Base-by-base conservation (phyloP, 2,888 invertebrate genomes). In the Xanthia togata region DNA sequence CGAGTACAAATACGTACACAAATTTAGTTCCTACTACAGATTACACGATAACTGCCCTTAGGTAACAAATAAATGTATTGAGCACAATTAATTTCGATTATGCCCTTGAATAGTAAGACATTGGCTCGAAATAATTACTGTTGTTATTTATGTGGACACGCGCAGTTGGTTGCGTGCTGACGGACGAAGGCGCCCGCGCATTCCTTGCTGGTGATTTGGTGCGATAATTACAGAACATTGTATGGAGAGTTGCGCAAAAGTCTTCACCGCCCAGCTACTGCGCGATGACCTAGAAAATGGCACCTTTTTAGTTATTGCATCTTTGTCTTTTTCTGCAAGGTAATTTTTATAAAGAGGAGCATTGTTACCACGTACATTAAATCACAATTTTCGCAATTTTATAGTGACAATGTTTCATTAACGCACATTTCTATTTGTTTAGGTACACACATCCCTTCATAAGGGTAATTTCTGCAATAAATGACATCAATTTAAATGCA, bases 401-500 rank as follows among this genome's bases (percentile, higher is more conserved):
- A 35, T 57, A 63, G 55, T n/a, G 55, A 69, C 76, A 75, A 84
- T 75, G 64, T 78, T 76, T 75, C 70, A 68, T 73, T 77, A 74
- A 31, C 5, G 4, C 12, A 31, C 35, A 55, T 70, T 79, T 83
- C 17, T 57, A 63, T 86, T 84, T 72, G 57, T 72, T 76, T 44
- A 71, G 26, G 17, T 60, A 76, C 84, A 81, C 84, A 82, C 79
- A 83, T 84, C 83, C 86, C 83, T 82, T 82, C 83, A 78, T 86
- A 79, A 83, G 76, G 78, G 87, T 89, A 89, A 90, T 92, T 89
- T 88, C 84, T 88, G 84, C 88, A 91, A 91, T 91, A 89, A 92
- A 89, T 87, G 89, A 90, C 91, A 86, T 90, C 94, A 95, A 94
- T 95, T 93, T 94, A 93, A 95, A 94, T 71, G 93, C 93, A 94